These are phyloP conservation scores for Heliconius charithonia DNA, from an alignment of 2,888 invertebrate genomes.

Conservation along the genomic window DNA sequence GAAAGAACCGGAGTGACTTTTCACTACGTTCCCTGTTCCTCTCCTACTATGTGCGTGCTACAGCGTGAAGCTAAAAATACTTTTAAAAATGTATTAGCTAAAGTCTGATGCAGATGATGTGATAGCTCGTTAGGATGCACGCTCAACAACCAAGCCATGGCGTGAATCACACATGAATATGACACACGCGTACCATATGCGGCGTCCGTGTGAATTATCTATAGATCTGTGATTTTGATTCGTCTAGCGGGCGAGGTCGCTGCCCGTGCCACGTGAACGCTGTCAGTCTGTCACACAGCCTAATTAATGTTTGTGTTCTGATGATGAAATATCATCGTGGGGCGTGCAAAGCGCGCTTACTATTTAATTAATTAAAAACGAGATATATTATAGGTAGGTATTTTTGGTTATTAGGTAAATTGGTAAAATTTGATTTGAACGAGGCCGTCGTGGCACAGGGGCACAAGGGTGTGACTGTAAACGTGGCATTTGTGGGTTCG, in stretches of 20 bases:
- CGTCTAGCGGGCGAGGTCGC: constrained; percentile 61
- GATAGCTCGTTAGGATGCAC: constrained; percentile 48
- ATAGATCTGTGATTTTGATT: constrained; percentile 52
- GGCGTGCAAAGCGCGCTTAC: not conserved
- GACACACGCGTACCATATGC: constrained; percentile 61
- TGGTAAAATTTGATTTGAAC: not conserved
- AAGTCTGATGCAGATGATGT: constrained; percentile 50
- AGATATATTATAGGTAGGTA: not conserved
- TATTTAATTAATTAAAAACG: not conserved
- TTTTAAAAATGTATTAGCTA: constrained; percentile 22
- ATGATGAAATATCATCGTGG: not conserved
- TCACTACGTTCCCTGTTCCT: too few species aligned
- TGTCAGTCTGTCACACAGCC: constrained; percentile 15
- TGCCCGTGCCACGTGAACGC: constrained; percentile 49
- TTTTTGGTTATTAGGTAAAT: not conserved
- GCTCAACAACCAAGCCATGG: constrained; percentile 46
- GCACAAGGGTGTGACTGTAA: too few species aligned
- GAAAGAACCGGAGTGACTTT: too few species aligned
- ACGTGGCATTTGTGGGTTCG: too few species aligned
- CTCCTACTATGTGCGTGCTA: too few species aligned
- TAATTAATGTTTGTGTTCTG: constrained; percentile 12
- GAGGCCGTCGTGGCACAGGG: too few species aligned
- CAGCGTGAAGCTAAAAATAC: too few species aligned
- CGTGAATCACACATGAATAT: constrained; percentile 62
- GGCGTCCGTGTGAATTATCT: constrained; percentile 62